Percentiles rank a stretch among this genome's conserved stretches.
Conservation (phyloP, 2,113 vertebrate genomes). For the Boulengeromyrus knoepffleri region DNA sequence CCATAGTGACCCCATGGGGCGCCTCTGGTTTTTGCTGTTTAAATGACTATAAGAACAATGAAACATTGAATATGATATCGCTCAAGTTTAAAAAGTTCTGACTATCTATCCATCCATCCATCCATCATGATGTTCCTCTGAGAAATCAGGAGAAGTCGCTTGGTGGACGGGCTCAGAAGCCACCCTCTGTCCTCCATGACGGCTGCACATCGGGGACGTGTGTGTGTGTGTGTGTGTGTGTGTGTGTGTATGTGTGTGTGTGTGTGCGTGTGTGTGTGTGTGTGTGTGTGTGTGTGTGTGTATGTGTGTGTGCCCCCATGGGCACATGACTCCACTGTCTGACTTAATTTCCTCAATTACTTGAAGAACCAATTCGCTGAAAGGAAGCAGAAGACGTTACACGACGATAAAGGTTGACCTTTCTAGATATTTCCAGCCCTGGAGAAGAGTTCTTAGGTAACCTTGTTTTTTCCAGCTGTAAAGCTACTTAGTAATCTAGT, state of each 20-base stretch:
- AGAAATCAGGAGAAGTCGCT: too few species aligned
- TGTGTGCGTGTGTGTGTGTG: too few species aligned
- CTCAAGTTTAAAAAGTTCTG: not conserved
- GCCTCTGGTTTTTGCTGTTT: not conserved
- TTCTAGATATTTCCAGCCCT: not conserved
- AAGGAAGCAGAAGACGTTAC: not conserved
- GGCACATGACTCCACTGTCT: not conserved
- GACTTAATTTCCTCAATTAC: not conserved
- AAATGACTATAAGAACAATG: not conserved
- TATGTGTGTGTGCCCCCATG: not conserved
- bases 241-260: too few species aligned
- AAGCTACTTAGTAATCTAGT: not conserved
- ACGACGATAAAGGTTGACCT: not conserved
- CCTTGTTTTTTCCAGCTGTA: not conserved
- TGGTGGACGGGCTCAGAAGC: too few species aligned
- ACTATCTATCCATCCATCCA: not conserved
- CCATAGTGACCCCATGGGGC: not conserved
- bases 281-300: too few species aligned
- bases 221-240: too few species aligned
- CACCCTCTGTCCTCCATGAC: too few species aligned
- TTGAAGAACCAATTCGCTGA: not conserved
- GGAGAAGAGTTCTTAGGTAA: not conserved
- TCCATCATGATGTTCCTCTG: too few species aligned
- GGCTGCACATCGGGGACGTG: too few species aligned
- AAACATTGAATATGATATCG: not conserved